Percentiles rank a stretch among this genome's conserved stretches.
phyloP scores from a whole-genome alignment of 2,888 invertebrate genomes.

The Parnassius mnemosyne region DNA sequence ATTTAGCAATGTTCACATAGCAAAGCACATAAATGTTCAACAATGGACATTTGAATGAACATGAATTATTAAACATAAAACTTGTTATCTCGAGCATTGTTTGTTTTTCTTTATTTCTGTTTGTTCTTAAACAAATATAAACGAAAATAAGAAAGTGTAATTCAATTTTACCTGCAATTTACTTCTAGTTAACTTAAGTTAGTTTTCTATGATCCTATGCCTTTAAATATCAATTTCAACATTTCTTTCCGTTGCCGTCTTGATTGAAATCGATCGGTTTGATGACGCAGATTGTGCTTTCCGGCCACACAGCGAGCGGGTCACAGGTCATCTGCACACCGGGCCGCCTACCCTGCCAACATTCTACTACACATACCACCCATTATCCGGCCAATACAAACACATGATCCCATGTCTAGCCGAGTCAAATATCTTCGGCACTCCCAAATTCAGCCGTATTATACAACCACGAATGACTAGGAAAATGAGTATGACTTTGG shows the following conservation, averaged over 20 bases:
- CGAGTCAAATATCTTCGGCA: constrained; percentile 28
- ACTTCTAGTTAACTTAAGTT: no score
- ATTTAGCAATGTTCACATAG: no score
- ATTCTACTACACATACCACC: constrained; percentile 50
- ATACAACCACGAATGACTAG: constrained; percentile 52
- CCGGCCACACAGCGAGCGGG: constrained; percentile 60
- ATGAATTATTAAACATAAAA: no score
- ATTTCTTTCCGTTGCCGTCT: constrained; percentile 28
- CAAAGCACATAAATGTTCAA: no score
- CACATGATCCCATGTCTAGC: constrained; percentile 29
- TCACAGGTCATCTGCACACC: constrained; percentile 64
- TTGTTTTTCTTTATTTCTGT: no score
- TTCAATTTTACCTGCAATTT: no score
- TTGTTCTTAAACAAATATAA: no score
- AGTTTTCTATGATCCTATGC: neutral
- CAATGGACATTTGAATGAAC: no score
- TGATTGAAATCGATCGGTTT: constrained; percentile 35
- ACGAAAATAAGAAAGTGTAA: no score
- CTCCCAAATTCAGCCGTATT: constrained; percentile 38
- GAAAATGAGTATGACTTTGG: constrained; percentile 64
- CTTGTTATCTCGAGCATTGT: no score
- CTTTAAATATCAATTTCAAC: constrained; percentile 32
- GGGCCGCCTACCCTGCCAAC: constrained; percentile 61
- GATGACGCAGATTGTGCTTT: constrained; percentile 51
- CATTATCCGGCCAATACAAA: constrained; percentile 35